These are phyloP conservation scores for Agelaius tricolor DNA, from an alignment of 2,113 vertebrate genomes.

Conservation along the genomic window DNA sequence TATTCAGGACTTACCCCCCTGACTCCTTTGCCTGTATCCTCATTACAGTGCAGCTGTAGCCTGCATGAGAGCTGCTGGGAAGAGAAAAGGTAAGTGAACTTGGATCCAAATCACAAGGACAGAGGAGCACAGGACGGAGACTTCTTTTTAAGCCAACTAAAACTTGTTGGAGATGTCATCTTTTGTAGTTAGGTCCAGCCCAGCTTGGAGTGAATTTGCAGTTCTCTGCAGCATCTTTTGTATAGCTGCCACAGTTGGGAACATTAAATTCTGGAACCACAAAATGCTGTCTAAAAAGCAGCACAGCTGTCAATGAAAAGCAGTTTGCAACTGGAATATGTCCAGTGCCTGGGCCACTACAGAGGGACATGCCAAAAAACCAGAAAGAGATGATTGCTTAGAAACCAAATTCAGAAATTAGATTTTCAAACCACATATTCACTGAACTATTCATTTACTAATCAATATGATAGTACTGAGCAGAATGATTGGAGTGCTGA, in stretches of 20 bases:
- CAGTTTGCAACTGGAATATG: not conserved
- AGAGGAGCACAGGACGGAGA: not conserved
- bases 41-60: not conserved
- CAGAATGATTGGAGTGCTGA: not conserved
- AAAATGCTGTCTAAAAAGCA: not conserved
- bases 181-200: not conserved
- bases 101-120: not conserved
- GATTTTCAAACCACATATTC: not conserved
- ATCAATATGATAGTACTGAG: slow-evolving; percentile 15
- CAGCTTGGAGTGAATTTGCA: not conserved
- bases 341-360: not conserved
- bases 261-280: not conserved
- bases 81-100: not conserved
- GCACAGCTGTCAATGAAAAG: not conserved
- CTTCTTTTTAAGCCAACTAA: not conserved
- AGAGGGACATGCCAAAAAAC: not conserved
- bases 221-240: not conserved
- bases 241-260: not conserved
- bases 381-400: not conserved
- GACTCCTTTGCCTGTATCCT: not conserved
- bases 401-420: slow-evolving; percentile 42
- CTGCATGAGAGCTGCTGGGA: not conserved
- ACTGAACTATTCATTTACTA: slow-evolving; percentile 27
- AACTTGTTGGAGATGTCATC: not conserved
- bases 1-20: not conserved